Evolutionary conservation across 2,797 vertebrate genomes (phyloP).

Genomic region (Picus viridis): DNA sequence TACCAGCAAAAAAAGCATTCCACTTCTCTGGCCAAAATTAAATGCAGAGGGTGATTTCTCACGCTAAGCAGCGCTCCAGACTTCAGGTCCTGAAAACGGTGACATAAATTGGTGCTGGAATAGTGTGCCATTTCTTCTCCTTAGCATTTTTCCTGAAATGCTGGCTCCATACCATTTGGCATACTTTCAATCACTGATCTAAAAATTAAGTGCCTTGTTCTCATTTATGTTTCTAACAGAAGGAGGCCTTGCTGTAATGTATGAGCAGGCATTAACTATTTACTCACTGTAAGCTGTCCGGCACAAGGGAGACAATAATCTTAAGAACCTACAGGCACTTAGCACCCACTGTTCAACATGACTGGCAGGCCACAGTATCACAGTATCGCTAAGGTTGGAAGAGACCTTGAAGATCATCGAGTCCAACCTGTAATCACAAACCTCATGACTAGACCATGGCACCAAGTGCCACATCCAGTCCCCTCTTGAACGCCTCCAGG

Average conservation of each 20-base stretch:
- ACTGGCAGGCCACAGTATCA: too few relatives aligned
- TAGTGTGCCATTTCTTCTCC: constrained; percentile 23
- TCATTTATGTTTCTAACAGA: constrained; percentile 43
- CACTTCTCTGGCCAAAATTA: constrained; percentile 54
- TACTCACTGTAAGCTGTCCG: background rate
- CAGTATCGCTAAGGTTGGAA: too few relatives aligned
- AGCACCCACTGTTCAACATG: background rate
- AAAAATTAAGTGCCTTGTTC: constrained; percentile 67
- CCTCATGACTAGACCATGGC: too few relatives aligned
- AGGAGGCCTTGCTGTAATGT: background rate
- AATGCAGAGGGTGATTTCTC: constrained; percentile 54
- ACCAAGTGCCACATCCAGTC: too few relatives aligned
- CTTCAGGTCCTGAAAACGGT: background rate
- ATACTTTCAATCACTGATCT: constrained; percentile 52
- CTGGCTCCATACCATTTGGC: constrained; percentile 51
- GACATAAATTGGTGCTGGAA: constrained; percentile 50
- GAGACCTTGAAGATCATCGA: too few relatives aligned
- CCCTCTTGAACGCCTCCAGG: too few relatives aligned
- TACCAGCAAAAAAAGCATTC: background rate
- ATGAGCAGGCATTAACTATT: constrained; percentile 54
- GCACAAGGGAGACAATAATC: background rate
- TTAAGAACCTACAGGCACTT: background rate
- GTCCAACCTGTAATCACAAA: too few relatives aligned
- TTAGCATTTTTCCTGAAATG: constrained; percentile 59
- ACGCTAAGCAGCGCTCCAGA: constrained; percentile 7